phyloP scores from a whole-genome alignment of 2,888 invertebrate species.

The Rhagonycha lutea region DNA sequence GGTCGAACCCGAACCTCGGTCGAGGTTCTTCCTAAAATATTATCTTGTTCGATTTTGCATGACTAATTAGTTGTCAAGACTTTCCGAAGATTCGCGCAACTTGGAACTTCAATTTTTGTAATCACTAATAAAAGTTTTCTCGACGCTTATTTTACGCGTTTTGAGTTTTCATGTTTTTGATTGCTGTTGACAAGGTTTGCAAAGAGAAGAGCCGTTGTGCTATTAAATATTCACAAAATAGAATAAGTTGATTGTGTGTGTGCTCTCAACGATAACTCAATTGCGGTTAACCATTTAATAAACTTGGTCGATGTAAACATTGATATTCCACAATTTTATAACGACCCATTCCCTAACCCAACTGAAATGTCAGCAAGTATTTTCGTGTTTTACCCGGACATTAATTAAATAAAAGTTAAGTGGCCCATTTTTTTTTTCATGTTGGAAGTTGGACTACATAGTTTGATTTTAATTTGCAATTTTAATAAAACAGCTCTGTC shows the following conservation, averaged over 20 bases:
- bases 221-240: neutral
- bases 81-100: too few relatives aligned
- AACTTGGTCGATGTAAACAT: neutral
- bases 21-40: too few relatives aligned
- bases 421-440: neutral
- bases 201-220: neutral
- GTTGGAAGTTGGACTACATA: neutral
- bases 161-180: neutral
- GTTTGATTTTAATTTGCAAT: neutral
- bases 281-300: neutral
- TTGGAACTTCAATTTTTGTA: too few relatives aligned
- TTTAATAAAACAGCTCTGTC: neutral
- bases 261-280: neutral
- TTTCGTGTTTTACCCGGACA: neutral
- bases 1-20: too few relatives aligned
- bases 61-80: too few relatives aligned
- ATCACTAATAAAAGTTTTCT: too few relatives aligned
- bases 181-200: neutral
- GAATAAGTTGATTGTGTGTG: neutral
- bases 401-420: neutral
- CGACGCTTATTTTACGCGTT: too few relatives aligned
- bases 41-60: too few relatives aligned
- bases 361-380: neutral
- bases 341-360: neutral
- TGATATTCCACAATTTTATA: neutral